These are phyloP conservation scores for Erythrocercus mccallii DNA, from an alignment of 2,113 vertebrate genomes.

Conservation along the genomic window DNA sequence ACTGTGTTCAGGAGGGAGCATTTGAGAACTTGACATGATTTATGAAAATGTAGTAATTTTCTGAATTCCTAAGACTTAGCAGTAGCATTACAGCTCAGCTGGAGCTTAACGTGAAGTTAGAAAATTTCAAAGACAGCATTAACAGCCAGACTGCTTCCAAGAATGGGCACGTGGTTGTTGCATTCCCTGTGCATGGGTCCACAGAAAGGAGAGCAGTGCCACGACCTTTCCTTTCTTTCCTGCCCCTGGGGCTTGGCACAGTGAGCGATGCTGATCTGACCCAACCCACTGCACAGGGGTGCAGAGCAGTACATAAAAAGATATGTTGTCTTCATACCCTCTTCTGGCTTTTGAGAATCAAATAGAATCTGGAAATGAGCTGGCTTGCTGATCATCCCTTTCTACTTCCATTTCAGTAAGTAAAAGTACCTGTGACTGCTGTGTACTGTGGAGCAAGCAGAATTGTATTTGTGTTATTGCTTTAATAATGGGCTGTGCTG, in stretches of 20 bases:
- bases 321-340: accelerated
- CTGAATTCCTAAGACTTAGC: conserved; percentile 24
- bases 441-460: background rate
- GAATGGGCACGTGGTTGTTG: background rate
- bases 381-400: background rate
- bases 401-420: background rate
- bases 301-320: background rate
- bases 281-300: background rate
- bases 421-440: background rate
- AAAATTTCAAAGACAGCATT: background rate
- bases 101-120: background rate
- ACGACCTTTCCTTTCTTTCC: background rate
- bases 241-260: background rate
- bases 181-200: background rate
- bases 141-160: background rate
- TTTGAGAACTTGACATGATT: background rate
- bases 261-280: background rate
- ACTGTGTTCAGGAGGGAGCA: background rate
- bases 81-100: background rate
- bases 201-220: background rate
- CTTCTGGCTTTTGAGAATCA: background rate
- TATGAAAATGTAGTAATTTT: conserved; percentile 36
- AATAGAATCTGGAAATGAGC: background rate
- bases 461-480: background rate
- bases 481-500: background rate